Evolutionary conservation across 2,888 invertebrate species (phyloP), one percentile per base, ranked within the genome.

Genomic region (Plebejus melissa): DNA sequence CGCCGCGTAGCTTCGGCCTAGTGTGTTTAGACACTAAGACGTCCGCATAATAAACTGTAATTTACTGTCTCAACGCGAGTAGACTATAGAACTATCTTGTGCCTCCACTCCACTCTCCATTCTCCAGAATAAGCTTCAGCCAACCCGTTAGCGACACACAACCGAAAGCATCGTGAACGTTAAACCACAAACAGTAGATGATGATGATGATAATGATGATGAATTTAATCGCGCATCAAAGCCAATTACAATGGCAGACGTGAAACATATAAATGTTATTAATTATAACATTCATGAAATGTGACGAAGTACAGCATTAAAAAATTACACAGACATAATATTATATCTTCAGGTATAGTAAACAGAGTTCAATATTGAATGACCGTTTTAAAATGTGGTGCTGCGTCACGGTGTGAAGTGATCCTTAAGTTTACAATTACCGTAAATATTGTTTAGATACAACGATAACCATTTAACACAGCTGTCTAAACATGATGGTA

Each of bases 101-200:
- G 1, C 28, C 9, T 60, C 7, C 0, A 58, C 3, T 5, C 28
- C 11, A 28, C 28, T 60, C 60, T 60, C 60, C 11, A 28, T 11
- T 28, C 60, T 60, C 28, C 1, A 22, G 2, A 0, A 3, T 2
- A 60, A 22, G 28, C 60, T 11, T 9, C 28, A 28, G 60, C 60
- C 60, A 60, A 60, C 11, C 60, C 60, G 60, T 60, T 60, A 60
- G 60, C 60, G 60, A 22, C 60, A 60, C 60, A 60, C 28, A 60
- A 60, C 28, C 60, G 11, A 28, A 60, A 60, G 60, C 60, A 11
- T 28, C 58, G 22, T 58, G 60, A 22, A 60, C 54, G 60, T 60
- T 60, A 11, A 9, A 60, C 11, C 60, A 60, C 22, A 60, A 22
- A 60, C 28, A 11, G 7, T 0, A 2, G 58, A n/a, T n/a, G 57